These are phyloP conservation scores for Ptiloglossa arizonensis DNA, from an alignment of 1,140 invertebrate genomes.

Conservation along the genomic window DNA sequence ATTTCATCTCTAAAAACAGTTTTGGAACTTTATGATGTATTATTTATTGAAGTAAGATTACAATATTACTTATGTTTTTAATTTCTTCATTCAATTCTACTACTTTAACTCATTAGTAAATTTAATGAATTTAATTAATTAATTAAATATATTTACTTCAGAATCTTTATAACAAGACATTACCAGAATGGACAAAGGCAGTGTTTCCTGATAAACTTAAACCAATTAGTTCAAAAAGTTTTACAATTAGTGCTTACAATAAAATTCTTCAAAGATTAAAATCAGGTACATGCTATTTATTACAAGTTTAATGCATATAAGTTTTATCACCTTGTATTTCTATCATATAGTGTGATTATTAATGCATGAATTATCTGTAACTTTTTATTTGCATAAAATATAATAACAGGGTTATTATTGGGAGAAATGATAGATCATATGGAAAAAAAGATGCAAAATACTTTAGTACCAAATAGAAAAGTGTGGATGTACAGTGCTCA, in stretches of 20 bases:
- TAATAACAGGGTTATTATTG: slow-evolving; percentile 84
- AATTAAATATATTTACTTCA: slow-evolving; percentile 63
- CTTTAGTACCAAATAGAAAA: slow-evolving; percentile 83
- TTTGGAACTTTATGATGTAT: slow-evolving; percentile 85
- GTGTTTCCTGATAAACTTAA: slow-evolving; percentile 83
- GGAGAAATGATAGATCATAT: slow-evolving; percentile 86
- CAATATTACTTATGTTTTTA: not conserved
- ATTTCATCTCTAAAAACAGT: slow-evolving; percentile 82
- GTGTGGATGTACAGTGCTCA: slow-evolving; percentile 91
- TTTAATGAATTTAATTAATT: not conserved
- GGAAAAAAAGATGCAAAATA: slow-evolving; percentile 76
- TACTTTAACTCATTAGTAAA: slow-evolving; percentile 3
- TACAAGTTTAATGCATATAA: slow-evolving; percentile 1
- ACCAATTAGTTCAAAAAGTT: slow-evolving; percentile 82
- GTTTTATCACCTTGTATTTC: not conserved
- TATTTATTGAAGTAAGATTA: slow-evolving; percentile 85
- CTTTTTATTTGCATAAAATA: slow-evolving; percentile 8
- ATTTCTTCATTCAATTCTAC: not conserved
- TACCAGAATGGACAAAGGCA: slow-evolving; percentile 88
- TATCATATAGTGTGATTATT: slow-evolving; percentile 20
- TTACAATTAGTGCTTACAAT: slow-evolving; percentile 80
- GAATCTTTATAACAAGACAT: slow-evolving; percentile 86
- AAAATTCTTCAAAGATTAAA: slow-evolving; percentile 81
- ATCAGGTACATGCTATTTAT: slow-evolving; percentile 72
- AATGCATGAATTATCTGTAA: too few species aligned